Evolutionary conservation across 2,888 invertebrate species (phyloP), one percentile per base, ranked within the genome.

Genomic region (Stegophylla sp.): DNA sequence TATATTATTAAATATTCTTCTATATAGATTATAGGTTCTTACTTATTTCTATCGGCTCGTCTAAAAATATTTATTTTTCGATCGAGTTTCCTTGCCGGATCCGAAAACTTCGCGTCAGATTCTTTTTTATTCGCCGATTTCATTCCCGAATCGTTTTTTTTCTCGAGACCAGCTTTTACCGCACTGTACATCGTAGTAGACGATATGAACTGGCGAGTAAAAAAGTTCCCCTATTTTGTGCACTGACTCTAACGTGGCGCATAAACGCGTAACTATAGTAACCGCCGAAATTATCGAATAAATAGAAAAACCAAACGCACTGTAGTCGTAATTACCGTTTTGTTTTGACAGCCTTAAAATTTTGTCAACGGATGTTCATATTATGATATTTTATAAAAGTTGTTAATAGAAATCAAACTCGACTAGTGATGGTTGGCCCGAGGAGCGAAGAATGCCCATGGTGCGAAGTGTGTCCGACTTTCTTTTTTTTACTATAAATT

Each of bases 221-320:
- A n/a, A 20, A 12, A 20, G 15, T 34, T 53, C 20, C 48, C 26
- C 23, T 4, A 15, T 12, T 12, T 5, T 17, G 13, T 63, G 59
- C 51, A 74, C 26, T 63, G 7, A 34, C 34, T 7, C 34, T 34
- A 34, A 45, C 12, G n/a, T 28, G 20, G 34, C 51, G 23, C 20
- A 51, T 61, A n/a, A 51, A 12, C 53, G 17, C 9, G 64, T 75
- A 63, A 51, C 75, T 64, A 64, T 75, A 63, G 75, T 12, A 23
- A 75, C 75, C 1, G 1, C 1, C 23, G 12, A n/a, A 51, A 23
- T 3, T 75, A 75, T 75, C 13, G 75, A 75, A 64, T 23, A 51
- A 75, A 75, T 64, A 64, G 45, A 48, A 61, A 28, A 13, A 61
- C 13, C 23, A 34, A 56, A 56, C 17, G 17, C 15, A 53, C 13